These are phyloP conservation scores for Coptodon rendalli DNA, from an alignment of 2,113 vertebrate species.

Conservation along the genomic window DNA sequence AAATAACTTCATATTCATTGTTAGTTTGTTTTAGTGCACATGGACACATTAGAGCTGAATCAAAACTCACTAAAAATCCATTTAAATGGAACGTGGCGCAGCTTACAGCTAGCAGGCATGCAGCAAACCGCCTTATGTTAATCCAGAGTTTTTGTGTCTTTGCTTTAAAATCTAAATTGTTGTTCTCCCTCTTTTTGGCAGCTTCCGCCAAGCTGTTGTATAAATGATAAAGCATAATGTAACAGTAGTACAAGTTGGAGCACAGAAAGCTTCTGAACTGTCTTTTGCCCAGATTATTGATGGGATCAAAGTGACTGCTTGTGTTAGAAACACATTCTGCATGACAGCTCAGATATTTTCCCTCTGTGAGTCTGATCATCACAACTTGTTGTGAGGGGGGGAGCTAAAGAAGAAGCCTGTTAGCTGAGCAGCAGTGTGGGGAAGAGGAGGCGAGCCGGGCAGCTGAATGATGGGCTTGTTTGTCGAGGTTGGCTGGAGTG, in stretches of 20 bases:
- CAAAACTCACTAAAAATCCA: neutral
- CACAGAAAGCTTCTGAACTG: neutral
- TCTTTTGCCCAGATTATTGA: neutral
- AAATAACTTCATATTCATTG: neutral
- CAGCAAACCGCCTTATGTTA: neutral
- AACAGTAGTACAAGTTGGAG: neutral
- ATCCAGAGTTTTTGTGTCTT: neutral
- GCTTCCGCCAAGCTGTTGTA: neutral
- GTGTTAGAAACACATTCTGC: neutral
- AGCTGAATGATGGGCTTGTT: conserved; percentile 23
- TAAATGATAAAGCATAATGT: neutral
- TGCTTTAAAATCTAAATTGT: neutral
- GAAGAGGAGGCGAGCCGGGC: neutral
- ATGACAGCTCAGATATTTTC: neutral
- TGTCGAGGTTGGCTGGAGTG: neutral
- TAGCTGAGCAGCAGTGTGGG: neutral
- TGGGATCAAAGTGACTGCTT: neutral
- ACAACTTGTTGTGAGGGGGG: neutral
- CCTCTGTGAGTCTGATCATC: neutral
- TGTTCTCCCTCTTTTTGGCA: neutral
- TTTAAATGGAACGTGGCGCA: neutral
- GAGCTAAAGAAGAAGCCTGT: neutral
- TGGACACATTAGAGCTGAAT: neutral
- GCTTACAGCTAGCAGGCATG: neutral
- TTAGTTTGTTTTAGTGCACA: neutral